Base-by-base conservation (phyloP, 64 coral and sea anemone species). In the Platygyra sinensis region DNA sequence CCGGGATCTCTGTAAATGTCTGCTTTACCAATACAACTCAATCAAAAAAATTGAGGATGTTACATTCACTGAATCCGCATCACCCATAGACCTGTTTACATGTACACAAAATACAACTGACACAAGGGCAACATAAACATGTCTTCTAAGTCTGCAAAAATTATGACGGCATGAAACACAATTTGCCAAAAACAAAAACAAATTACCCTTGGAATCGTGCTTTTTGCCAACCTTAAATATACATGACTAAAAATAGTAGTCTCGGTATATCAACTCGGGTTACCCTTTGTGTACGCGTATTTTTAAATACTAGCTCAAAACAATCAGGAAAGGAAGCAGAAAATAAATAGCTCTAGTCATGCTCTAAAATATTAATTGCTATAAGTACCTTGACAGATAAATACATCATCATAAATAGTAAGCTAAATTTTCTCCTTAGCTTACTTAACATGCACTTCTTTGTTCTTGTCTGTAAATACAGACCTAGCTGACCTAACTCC, bases 331-430 rank as follows among this genome's bases (percentile, higher is more conserved):
- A 25, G 62, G n/a, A n/a, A 76, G 74, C 61, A 82, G 50, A 84
- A 49, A 50, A 51, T 22, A 27, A 22, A 67, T 49, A 14, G 64
- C 64, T 54, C 22, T 31, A 30, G 9, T 22, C 62, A 17, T 18
- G 13, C 36, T 36, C 69, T 38, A 49, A 71, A 69, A n/a, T 69
- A 65, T 50, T 69, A 8, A n/a, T 16, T 82, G 29, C 36, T 84
- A 5, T n/a, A 78, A 52, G 62, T 84, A 84, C 81, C 81, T 84
- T 72, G 81, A 69, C 62, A 84, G 33, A 84, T 84, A 71, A 84
- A 84, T 38, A 81, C n/a, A 61, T 19, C 30, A 13, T 60, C 14
- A 50, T 52, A 36, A 62, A 62, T 62, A 81, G 20, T 52, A 85
- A 71, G 38, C 32, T 71, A 16, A 49, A n/a, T 85, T 85, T 67